Conservation (phyloP, 2,888 invertebrate species). For the Oscheius myriophilus region DNA sequence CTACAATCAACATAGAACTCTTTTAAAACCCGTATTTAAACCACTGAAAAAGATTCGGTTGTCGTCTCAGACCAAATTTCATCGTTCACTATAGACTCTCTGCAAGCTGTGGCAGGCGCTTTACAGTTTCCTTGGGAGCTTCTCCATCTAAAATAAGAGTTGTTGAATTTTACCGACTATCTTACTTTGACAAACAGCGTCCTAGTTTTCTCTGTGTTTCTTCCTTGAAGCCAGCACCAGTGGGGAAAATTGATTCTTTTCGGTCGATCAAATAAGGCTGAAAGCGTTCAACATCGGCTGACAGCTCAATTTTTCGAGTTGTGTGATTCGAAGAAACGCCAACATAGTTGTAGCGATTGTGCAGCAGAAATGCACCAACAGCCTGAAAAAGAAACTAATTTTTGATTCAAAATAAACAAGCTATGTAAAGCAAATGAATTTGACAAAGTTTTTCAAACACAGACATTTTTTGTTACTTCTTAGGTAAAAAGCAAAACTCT, state of each 20-base stretch:
- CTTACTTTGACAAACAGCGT: conserved; percentile 13
- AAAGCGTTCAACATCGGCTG: background rate
- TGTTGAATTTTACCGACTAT: background rate
- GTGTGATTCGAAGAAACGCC: background rate
- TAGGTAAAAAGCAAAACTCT: conserved; percentile 9
- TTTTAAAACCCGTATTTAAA: background rate
- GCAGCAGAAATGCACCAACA: conserved; percentile 7
- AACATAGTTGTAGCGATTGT: conserved; percentile 29
- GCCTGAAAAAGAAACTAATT: background rate
- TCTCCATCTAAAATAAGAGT: conserved; percentile 27
- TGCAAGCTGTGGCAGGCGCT: conserved; percentile 21
- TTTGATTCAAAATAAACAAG: too few species aligned
- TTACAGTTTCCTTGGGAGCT: conserved; percentile 21
- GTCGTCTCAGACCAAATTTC: conserved; percentile 21
- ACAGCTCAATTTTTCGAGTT: background rate
- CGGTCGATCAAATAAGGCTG: background rate
- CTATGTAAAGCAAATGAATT: too few species aligned
- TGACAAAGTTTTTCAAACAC: too few species aligned
- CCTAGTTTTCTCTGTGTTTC: conserved; percentile 24
- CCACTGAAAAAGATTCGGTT: background rate
- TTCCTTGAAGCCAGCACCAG: conserved; percentile 20
- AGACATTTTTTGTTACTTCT: too few species aligned
- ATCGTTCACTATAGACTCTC: conserved; percentile 4
- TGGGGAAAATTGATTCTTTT: conserved; percentile 20
- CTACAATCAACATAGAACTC: background rate